Conservation (phyloP, 2,888 invertebrate genomes). For the Patella depressa region DNA sequence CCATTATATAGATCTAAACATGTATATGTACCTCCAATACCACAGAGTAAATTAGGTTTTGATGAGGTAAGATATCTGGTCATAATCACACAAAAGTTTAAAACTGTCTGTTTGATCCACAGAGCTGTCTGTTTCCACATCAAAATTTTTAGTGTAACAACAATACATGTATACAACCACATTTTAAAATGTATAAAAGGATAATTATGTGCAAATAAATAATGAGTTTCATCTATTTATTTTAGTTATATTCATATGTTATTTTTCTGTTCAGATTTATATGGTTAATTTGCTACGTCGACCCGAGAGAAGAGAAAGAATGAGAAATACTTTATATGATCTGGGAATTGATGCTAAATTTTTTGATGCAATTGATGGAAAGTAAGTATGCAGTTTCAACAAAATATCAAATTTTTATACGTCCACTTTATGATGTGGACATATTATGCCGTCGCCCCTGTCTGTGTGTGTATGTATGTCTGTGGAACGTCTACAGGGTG, state of each 20-base stretch:
- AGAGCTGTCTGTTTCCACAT: too few species aligned
- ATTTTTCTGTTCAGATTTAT: slow-evolving; percentile 73
- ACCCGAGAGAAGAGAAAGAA: slow-evolving; percentile 82
- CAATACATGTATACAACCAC: too few species aligned
- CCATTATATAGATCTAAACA: slow-evolving; percentile 49
- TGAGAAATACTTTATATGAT: slow-evolving; percentile 85
- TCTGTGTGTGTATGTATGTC: too few species aligned
- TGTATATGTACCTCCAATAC: slow-evolving; percentile 52
- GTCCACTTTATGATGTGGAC: too few species aligned
- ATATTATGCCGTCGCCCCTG: too few species aligned
- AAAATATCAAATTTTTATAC: neutral
- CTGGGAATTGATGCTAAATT: slow-evolving; percentile 84
- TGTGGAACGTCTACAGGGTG: too few species aligned
- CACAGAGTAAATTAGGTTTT: slow-evolving; percentile 79
- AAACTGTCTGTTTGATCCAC: too few species aligned
- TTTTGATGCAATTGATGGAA: slow-evolving; percentile 91
- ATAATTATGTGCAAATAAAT: too few species aligned
- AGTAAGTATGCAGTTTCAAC: slow-evolving; percentile 74
- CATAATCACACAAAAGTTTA: too few species aligned
- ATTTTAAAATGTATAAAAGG: too few species aligned
- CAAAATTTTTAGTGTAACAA: too few species aligned
- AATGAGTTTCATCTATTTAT: too few species aligned
- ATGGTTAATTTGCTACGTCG: slow-evolving; percentile 93
- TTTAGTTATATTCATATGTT: neutral
- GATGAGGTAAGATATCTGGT: slow-evolving; percentile 76